Conservation (phyloP, 2,888 invertebrate species). For the Amitus sp. region DNA sequence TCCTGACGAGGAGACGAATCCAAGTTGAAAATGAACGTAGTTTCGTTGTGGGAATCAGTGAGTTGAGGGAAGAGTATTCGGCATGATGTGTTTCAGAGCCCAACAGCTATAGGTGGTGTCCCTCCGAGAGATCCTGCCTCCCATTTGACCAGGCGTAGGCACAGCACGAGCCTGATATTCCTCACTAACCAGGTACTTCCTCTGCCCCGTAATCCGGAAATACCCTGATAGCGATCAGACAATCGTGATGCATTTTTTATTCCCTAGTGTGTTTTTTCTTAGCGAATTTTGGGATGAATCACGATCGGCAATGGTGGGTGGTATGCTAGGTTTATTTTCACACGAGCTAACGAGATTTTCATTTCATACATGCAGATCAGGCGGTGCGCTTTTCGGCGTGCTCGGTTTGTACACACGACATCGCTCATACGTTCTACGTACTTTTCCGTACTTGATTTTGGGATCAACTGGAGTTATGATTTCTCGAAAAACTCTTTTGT, state of each 20-base stretch:
- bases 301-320: conserved; percentile 25
- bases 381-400: conserved; percentile 7
- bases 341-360: conserved; percentile 21
- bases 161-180: conserved; percentile 78
- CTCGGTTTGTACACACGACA: conserved; percentile 12
- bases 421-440: conserved; percentile 10
- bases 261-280: conserved; percentile 18
- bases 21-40: conserved; percentile 2
- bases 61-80: conserved; percentile 44
- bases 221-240: conserved; percentile 2
- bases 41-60: conserved; percentile 19
- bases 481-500: conserved; percentile 46
- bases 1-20: no score
- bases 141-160: conserved; percentile 78
- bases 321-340: conserved; percentile 30
- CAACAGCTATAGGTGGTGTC: conserved; percentile 66
- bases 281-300: conserved; percentile 31
- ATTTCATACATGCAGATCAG: conserved; percentile 9
- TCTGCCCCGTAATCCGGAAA: conserved; percentile 44
- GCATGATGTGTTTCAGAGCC: conserved; percentile 69
- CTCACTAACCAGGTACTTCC: conserved; percentile 72
- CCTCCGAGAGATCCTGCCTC: conserved; percentile 67
- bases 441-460: conserved; percentile 12
- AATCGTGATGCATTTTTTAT: conserved; percentile 15
- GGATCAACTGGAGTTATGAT: no score